Percentiles rank a stretch among this genome's conserved stretches.
Conservation (phyloP, 1,140 invertebrate genomes). For the Drosophila kikkawai region DNA sequence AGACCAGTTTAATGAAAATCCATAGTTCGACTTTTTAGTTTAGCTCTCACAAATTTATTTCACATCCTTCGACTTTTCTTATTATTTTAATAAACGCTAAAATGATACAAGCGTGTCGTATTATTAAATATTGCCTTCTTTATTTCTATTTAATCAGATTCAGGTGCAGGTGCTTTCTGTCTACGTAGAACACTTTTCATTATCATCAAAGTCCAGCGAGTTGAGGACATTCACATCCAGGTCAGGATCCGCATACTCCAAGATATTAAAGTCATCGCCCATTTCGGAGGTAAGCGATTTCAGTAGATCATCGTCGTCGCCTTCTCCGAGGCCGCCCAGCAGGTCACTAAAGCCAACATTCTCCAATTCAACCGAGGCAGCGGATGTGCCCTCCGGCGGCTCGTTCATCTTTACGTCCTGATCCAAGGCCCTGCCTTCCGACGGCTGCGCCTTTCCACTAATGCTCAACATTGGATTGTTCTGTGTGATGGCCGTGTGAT, state of each 20-base stretch:
- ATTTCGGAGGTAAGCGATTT: constrained; percentile 91
- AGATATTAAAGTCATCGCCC: constrained; percentile 97
- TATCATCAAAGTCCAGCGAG: constrained; percentile 91
- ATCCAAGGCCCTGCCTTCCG: constrained; percentile 59
- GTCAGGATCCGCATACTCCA: constrained; percentile 98
- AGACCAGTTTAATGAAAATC: background rate
- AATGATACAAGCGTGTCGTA: background rate
- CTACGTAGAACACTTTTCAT: constrained; percentile 65
- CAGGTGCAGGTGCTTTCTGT: constrained; percentile 1
- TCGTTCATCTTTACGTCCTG: constrained; percentile 68
- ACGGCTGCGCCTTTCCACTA: constrained; percentile 53
- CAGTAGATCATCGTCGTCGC: constrained; percentile 94
- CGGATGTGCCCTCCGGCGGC: constrained; percentile 61
- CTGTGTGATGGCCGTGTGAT: constrained; percentile 54
- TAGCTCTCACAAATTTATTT: background rate
- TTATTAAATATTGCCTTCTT: constrained; percentile 39
- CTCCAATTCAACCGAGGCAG: constrained; percentile 69
- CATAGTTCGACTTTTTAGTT: background rate
- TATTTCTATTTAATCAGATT: constrained; percentile 19
- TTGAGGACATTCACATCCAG: constrained; percentile 92
- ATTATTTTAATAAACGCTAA: background rate
- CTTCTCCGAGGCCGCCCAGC: constrained; percentile 92
- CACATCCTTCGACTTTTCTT: background rate
- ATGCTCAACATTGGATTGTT: constrained; percentile 77
- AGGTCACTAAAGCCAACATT: constrained; percentile 90